Evolutionary conservation across 2,113 vertebrate species (phyloP).

Genomic region (Semnopithecus entellus): DNA sequence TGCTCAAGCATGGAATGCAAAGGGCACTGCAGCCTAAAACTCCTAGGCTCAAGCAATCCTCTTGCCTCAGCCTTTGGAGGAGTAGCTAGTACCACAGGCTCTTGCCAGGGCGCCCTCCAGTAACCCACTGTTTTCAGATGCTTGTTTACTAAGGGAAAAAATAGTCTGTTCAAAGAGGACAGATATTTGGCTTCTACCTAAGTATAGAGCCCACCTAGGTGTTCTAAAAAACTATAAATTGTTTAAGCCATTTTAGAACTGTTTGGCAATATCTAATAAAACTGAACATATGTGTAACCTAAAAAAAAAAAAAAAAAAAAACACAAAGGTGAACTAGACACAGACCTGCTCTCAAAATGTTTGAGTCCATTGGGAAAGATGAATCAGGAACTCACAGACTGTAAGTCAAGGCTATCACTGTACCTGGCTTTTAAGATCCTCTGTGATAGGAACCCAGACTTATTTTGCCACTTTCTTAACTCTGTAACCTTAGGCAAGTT

Average conservation of each 20-base stretch:
- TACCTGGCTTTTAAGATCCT: neutral
- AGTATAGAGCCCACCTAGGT: neutral
- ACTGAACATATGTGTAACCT: too few species aligned
- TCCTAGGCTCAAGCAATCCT: neutral
- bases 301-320: neutral
- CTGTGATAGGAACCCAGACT: neutral
- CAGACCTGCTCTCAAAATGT: neutral
- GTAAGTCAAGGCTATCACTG: neutral
- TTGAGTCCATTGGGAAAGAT: neutral
- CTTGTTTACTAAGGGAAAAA: neutral
- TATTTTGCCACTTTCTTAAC: neutral
- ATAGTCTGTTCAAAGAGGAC: neutral
- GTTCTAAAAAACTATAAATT: neutral
- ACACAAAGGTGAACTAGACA: neutral
- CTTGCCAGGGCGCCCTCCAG: neutral
- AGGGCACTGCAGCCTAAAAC: neutral
- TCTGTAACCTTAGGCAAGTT: neutral
- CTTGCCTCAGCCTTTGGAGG: neutral
- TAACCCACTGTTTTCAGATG: neutral
- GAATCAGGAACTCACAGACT: neutral
- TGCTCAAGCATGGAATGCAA: neutral
- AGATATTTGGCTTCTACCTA: neutral
- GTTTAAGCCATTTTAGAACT: too few species aligned
- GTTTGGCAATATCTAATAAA: too few species aligned
- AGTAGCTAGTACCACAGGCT: neutral